phyloP scores from a whole-genome alignment of 2,113 vertebrate genomes.

The Psephotus haematonotus region DNA sequence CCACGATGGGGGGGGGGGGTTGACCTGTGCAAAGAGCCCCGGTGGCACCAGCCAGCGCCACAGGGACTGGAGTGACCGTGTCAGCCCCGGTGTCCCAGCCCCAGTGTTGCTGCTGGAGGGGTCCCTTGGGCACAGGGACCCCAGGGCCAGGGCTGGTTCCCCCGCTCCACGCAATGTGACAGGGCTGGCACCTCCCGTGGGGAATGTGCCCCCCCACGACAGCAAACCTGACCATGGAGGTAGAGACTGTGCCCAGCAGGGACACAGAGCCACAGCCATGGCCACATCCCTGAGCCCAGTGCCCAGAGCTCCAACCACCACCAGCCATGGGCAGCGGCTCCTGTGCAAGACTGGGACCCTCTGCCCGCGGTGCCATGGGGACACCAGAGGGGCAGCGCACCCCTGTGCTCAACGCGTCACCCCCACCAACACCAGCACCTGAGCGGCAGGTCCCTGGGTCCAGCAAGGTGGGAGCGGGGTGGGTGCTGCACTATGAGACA shows the following conservation, averaged over 20 bases:
- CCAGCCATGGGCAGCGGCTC: fast-evolving
- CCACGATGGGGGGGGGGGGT: too few species aligned
- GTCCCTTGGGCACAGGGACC: not conserved
- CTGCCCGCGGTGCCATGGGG: not conserved
- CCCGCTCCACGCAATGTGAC: not conserved
- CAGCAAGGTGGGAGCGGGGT: not conserved
- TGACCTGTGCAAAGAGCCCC: not conserved
- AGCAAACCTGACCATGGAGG: not conserved
- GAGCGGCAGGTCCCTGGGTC: not conserved
- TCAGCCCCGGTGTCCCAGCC: not conserved
- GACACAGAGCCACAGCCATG: not conserved
- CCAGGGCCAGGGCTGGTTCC: not conserved
- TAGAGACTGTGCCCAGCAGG: not conserved
- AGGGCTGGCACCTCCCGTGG: not conserved
- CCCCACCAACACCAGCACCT: fast-evolving
- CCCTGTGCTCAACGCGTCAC: not conserved
- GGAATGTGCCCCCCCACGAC: not conserved
- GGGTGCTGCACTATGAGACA: not conserved
- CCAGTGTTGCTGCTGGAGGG: fast-evolving
- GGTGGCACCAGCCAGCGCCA: not conserved
- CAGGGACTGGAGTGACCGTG: not conserved
- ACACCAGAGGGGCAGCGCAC: not conserved
- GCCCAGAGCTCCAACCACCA: not conserved
- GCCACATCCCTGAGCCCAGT: not conserved
- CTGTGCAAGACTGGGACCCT: not conserved